These are phyloP conservation scores for Remorina albescens DNA, from an alignment of 2,797 vertebrate species.

Conservation along the genomic window DNA sequence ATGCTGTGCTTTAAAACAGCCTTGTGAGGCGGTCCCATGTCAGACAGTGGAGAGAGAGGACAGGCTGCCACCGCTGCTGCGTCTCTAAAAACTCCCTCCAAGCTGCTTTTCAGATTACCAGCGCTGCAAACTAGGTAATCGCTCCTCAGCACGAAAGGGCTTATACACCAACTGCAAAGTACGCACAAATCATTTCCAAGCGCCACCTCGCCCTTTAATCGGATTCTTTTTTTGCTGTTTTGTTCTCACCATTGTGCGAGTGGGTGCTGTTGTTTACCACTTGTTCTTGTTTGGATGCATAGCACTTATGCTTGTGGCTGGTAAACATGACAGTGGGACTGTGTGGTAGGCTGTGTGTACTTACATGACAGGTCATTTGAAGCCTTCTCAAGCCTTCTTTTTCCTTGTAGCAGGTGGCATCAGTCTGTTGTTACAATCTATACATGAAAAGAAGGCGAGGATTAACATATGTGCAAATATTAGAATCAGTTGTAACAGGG, in stretches of 20 bases:
- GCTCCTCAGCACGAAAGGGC: constrained; percentile 80
- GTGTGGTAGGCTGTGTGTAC: constrained; percentile 40
- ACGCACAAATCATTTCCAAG: constrained; percentile 68
- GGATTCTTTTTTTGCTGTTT: constrained; percentile 59
- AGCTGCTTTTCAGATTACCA: constrained; percentile 87
- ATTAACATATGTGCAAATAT: background rate
- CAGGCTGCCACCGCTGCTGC: constrained; percentile 73
- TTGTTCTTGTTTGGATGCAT: constrained; percentile 39
- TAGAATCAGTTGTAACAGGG: background rate
- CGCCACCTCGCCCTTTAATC: constrained; percentile 63
- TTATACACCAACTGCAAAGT: constrained; percentile 76
- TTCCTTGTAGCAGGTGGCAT: constrained; percentile 58
- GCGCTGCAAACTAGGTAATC: constrained; percentile 84
- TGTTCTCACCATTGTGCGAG: constrained; percentile 45
- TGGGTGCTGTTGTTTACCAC: constrained; percentile 57
- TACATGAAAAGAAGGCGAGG: background rate
- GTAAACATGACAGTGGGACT: constrained; percentile 24
- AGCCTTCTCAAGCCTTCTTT: constrained; percentile 55
- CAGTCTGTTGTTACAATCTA: constrained; percentile 40
- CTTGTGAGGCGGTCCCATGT: constrained; percentile 17
- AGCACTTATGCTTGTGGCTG: constrained; percentile 28
- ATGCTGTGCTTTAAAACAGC: constrained; percentile 24
- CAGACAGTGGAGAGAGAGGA: constrained; percentile 63
- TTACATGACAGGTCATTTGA: constrained; percentile 54
- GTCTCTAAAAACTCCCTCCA: constrained; percentile 80